Conservation (phyloP, 1,140 invertebrate genomes). For the Piezodorus guildinii region DNA sequence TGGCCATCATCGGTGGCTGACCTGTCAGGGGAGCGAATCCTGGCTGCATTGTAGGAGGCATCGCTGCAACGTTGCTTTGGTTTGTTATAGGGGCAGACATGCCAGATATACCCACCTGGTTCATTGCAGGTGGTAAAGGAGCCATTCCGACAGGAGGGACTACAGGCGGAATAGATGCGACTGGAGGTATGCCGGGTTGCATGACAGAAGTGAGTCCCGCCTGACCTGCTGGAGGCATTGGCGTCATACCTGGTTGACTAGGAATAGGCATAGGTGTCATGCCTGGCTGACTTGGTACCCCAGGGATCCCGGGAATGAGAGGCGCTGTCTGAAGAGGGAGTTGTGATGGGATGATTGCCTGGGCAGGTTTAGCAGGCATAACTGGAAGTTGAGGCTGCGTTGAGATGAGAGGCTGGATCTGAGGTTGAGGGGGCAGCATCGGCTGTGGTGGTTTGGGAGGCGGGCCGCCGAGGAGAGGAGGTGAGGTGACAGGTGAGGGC, state of each 20-base stretch:
- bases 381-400: constrained; percentile 27
- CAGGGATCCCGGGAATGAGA: neutral
- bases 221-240: neutral
- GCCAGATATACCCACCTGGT: neutral
- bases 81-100: neutral
- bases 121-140: constrained; percentile 22
- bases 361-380: constrained; percentile 27
- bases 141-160: constrained; percentile 26
- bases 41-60: neutral
- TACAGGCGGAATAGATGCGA: constrained; percentile 27
- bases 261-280: constrained; percentile 12
- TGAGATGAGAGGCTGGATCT: constrained; percentile 27
- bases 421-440: constrained; percentile 29
- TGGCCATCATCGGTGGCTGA: neutral
- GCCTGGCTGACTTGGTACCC: neutral
- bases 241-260: constrained; percentile 5
- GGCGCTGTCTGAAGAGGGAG: constrained; percentile 4
- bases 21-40: neutral
- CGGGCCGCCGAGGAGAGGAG: constrained; percentile 19
- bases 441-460: constrained; percentile 30
- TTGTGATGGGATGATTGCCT: constrained; percentile 24
- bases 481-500: constrained; percentile 16
- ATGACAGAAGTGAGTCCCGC: constrained; percentile 1
- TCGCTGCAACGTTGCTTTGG: neutral
- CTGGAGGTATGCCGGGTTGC: constrained; percentile 18